Evolutionary conservation across 2,888 invertebrate species (phyloP).

Genomic region (Cataglyphis cursor): DNA sequence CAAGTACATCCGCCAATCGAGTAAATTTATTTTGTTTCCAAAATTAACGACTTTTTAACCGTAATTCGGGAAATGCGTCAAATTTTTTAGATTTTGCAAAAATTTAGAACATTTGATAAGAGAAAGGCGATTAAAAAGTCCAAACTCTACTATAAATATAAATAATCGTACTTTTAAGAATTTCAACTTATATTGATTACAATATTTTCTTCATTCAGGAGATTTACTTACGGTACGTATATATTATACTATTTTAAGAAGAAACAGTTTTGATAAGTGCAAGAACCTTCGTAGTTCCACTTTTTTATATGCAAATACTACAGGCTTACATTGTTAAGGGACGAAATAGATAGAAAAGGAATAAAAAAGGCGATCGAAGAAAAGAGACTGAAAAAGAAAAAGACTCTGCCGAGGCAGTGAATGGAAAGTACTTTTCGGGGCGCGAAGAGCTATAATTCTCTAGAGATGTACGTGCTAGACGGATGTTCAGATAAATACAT

Average conservation of each 20-base stretch:
- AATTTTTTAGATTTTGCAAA: not conserved
- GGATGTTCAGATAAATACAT: conserved; percentile 46
- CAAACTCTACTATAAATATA: not conserved
- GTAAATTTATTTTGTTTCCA: conserved; percentile 6
- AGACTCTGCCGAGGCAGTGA: conserved; percentile 44
- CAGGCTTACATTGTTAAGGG: conserved; percentile 5
- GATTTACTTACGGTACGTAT: not conserved
- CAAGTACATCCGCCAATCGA: conserved; percentile 14
- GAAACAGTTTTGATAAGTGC: not conserved
- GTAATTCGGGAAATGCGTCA: not conserved
- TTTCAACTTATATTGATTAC: not conserved
- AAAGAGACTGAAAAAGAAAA: conserved; percentile 27
- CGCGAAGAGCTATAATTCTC: conserved; percentile 60
- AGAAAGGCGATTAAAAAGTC: not conserved
- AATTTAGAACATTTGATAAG: not conserved
- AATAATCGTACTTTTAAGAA: not conserved
- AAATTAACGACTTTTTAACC: not conserved
- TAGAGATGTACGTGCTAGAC: conserved; percentile 59
- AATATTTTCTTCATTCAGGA: not conserved
- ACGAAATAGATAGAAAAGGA: conserved; percentile 17
- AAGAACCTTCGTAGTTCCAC: not conserved
- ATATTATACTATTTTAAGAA: not conserved
- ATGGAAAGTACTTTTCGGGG: conserved; percentile 36
- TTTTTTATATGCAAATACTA: conserved; percentile 14
- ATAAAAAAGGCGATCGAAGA: conserved; percentile 27